phyloP scores from a whole-genome alignment of 1,140 invertebrate genomes.

The Drosophila pandora region DNA sequence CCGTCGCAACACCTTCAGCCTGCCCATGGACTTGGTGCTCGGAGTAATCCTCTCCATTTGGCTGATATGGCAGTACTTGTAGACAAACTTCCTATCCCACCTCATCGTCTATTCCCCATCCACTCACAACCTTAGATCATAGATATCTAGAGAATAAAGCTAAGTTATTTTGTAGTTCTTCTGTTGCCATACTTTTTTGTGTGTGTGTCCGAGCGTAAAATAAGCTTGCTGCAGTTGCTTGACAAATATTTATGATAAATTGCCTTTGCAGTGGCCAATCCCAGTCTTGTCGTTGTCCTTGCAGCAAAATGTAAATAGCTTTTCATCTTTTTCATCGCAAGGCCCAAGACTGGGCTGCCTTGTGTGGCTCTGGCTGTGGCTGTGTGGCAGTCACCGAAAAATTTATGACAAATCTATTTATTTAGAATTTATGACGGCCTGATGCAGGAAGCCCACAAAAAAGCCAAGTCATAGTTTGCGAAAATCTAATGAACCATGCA shows the following conservation, averaged over 20 bases:
- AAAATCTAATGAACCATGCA: slow-evolving; percentile 57
- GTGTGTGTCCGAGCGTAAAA: slow-evolving; percentile 65
- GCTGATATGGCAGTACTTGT: slow-evolving; percentile 79
- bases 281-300: slow-evolving; percentile 43
- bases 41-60: slow-evolving; percentile 64
- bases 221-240: slow-evolving; percentile 71
- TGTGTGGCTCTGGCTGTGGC: slow-evolving; percentile 11
- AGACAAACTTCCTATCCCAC: slow-evolving; percentile 11
- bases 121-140: slow-evolving; percentile 34
- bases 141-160: slow-evolving; percentile 59
- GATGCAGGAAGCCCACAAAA: slow-evolving; percentile 24
- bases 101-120: slow-evolving; percentile 17
- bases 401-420: slow-evolving; percentile 76
- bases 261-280: slow-evolving; percentile 65
- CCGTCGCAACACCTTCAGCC: slow-evolving; percentile 60
- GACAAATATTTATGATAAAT: slow-evolving; percentile 83
- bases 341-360: slow-evolving; percentile 16
- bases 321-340: slow-evolving; percentile 54
- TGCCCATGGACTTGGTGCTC: slow-evolving; percentile 80
- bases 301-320: slow-evolving; percentile 74
- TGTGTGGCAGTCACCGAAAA: slow-evolving; percentile 47
- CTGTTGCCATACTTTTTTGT: slow-evolving; percentile 1
- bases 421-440: slow-evolving; percentile 69
- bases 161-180: slow-evolving; percentile 63
- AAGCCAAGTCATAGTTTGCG: slow-evolving; percentile 46